Evolutionary conservation across 2,113 vertebrate species (phyloP), one percentile per base, ranked within the genome.

Genomic region (Lipophrys pholis): DNA sequence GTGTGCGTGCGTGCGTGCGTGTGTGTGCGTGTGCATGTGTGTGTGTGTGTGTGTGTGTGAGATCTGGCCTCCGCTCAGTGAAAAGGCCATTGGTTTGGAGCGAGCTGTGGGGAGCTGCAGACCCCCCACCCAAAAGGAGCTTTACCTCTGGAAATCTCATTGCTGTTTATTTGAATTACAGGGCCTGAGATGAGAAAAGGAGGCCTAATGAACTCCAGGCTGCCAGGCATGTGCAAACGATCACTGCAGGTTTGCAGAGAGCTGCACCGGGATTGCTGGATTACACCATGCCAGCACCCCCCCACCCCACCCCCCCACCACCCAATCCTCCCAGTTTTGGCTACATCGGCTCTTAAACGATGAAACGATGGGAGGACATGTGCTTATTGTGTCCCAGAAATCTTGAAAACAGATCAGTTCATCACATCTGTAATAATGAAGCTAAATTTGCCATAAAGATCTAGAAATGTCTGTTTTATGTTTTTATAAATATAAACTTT

Each of bases 401-500:
- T 65, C 9, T 58, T n/a, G 3, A 21, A 39, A 71, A 66, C 16
- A 64, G 46, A 52, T 49, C 2, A 55, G 46, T 61, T 8, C 11
- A 54, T 48, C 48, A 60, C n/a, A 17, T 50, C 21, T 58, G 15
- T 50, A 36, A 50, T 40, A 45, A 12, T 53, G 8, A 65, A 21
- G 11, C 6, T 14, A 63, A 57, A 49, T 42, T 38, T n/a, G 5
- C 10, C 16, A 6, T 8, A 72, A 85, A 79, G 12, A 81, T 78
- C 49, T 10, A 71, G 56, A 82, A 41, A 21, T 9, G 11, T 49
- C 59, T 14, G 36, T 68, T 76, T 76, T 69, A 80, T 36, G 8
- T 95, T 95, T 94, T 95, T 97, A 97, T 98, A 97, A 97, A 97
- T 97, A 98, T 99, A 98, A 97, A 94, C 96, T 95, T 99, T 98